Percentiles rank a stretch among this genome's conserved stretches.
phyloP scores from a whole-genome alignment of 2,797 vertebrate genomes.

The Paratrypauchen microcephalus region DNA sequence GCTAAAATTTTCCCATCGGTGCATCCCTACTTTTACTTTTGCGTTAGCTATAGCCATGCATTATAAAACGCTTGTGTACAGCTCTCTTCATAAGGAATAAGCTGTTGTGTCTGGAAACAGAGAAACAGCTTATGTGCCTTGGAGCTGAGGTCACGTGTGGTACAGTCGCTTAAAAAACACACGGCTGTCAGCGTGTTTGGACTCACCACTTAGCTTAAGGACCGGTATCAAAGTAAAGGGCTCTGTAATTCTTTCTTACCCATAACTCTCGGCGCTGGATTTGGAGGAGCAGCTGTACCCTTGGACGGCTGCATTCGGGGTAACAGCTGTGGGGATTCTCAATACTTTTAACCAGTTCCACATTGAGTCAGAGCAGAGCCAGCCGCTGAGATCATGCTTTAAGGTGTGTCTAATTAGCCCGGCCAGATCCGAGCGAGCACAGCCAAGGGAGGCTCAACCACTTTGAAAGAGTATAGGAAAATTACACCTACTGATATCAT shows the following conservation, averaged over 20 bases:
- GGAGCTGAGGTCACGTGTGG: conserved; percentile 6
- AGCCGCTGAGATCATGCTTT: conserved; percentile 72
- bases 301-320: conserved; percentile 56
- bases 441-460: background rate
- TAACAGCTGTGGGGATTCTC: conserved; percentile 77
- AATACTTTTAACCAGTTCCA: conserved; percentile 75
- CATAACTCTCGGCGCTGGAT: conserved; percentile 45
- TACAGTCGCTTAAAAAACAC: conserved; percentile 11
- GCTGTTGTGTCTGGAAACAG: conserved; percentile 12
- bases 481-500: background rate
- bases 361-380: conserved; percentile 61
- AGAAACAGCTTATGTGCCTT: conserved; percentile 5
- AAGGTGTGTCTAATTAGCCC: conserved; percentile 72
- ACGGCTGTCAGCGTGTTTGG: conserved; percentile 20
- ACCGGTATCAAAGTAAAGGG: conserved; percentile 19
- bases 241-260: conserved; percentile 26
- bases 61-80: too few species aligned
- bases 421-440: conserved; percentile 28
- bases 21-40: too few species aligned
- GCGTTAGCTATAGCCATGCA: too few species aligned
- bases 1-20: too few species aligned
- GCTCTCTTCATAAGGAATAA: conserved; percentile 30
- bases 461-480: conserved; percentile 1
- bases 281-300: conserved; percentile 73
- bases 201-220: conserved; percentile 30